These are phyloP conservation scores for Neotoxoptera formosana DNA, from an alignment of 1,140 invertebrate genomes.

Conservation along the genomic window DNA sequence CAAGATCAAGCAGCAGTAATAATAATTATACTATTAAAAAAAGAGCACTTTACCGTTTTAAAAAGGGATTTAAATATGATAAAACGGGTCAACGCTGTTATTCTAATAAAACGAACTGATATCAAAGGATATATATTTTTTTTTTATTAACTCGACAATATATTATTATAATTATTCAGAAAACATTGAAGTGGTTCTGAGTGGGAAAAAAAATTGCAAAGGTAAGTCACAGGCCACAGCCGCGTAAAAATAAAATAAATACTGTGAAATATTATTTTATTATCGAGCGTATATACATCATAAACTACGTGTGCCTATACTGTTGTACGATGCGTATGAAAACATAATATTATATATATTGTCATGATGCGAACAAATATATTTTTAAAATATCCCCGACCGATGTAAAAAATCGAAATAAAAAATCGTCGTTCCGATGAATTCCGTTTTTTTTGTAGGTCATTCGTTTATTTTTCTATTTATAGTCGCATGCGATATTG, in stretches of 20 bases:
- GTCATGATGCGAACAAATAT: no score
- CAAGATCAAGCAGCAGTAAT: no score
- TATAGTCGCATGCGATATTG: background rate
- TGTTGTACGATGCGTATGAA: no score
- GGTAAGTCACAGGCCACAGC: background rate
- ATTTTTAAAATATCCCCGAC: background rate
- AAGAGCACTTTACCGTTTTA: no score
- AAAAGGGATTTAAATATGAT: no score
- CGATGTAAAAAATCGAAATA: background rate
- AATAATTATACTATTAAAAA: no score
- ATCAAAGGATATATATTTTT: no score
- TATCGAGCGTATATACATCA: no score
- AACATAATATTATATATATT: no score
- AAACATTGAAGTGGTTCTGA: background rate
- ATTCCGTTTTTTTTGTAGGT: background rate
- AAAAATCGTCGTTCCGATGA: background rate
- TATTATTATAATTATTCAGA: background rate
- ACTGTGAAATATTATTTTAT: background rate
- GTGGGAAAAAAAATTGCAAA: background rate
- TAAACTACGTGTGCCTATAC: no score
- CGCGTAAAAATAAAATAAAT: background rate
- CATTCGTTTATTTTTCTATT: constrained; percentile 8
- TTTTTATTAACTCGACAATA: background rate
- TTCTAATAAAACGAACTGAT: no score
- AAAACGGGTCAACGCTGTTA: no score